Evolutionary conservation across 1,140 invertebrate species (phyloP).

Genomic region (Bombus difficillimus): DNA sequence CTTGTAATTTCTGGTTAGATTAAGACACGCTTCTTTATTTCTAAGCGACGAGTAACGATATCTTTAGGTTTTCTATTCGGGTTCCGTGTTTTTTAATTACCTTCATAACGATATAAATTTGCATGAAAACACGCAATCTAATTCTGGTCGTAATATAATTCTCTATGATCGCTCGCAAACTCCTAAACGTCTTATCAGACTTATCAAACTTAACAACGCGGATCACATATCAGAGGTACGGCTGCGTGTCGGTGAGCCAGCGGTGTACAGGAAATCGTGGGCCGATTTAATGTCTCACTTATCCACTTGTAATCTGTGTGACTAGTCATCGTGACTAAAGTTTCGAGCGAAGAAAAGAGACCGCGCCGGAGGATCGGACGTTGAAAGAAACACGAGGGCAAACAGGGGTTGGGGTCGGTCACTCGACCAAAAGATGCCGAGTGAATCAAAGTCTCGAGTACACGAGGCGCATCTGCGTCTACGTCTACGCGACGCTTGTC

Average conservation of each 20-base stretch:
- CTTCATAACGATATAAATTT: no score
- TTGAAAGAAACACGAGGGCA: not conserved
- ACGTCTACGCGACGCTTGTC: slow-evolving; percentile 54
- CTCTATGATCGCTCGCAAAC: no score
- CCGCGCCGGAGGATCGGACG: not conserved
- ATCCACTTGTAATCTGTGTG: slow-evolving; percentile 59
- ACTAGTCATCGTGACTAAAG: slow-evolving; percentile 52
- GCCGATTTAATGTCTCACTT: slow-evolving; percentile 63
- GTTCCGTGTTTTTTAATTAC: no score
- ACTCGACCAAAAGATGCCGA: slow-evolving; percentile 41
- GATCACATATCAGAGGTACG: not conserved
- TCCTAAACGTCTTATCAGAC: not conserved
- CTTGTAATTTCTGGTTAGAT: no score
- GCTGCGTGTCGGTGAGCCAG: not conserved
- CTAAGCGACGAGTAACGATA: no score
- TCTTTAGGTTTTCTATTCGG: no score
- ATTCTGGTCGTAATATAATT: no score
- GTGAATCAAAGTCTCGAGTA: slow-evolving; percentile 61
- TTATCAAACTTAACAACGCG: not conserved
- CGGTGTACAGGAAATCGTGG: slow-evolving; percentile 50
- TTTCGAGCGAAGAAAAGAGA: slow-evolving; percentile 14
- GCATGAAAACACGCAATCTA: no score
- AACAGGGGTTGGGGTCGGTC: not conserved
- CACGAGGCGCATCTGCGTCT: slow-evolving; percentile 26
- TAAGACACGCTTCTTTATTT: no score